Conservation (phyloP, 2,113 vertebrate genomes). For the Stercorarius parasiticus region DNA sequence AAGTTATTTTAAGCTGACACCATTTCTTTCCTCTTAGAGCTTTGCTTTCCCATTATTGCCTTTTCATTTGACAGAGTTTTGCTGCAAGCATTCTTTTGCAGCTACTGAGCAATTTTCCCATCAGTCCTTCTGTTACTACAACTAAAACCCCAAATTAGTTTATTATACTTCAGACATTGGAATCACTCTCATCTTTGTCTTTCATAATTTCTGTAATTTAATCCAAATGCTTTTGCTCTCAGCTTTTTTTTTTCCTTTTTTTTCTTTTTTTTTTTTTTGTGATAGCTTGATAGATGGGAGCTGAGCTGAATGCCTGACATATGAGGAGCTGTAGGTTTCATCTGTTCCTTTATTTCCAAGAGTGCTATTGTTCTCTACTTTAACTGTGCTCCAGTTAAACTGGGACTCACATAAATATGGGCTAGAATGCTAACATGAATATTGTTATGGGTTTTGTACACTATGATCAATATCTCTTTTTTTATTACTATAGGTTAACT, state of each 20-base stretch:
- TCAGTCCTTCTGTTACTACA: background rate
- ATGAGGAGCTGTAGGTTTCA: background rate
- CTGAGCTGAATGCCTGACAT: background rate
- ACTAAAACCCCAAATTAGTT: background rate
- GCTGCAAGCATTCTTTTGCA: background rate
- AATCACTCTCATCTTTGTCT: background rate
- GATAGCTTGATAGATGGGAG: background rate
- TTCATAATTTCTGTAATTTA: background rate
- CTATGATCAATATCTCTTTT: background rate
- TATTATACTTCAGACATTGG: background rate
- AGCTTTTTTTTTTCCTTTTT: background rate
- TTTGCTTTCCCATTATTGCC: background rate
- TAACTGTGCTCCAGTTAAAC: background rate
- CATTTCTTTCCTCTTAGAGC: background rate
- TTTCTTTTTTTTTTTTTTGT: background rate
- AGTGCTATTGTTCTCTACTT: background rate
- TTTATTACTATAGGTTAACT: background rate
- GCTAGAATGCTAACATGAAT: background rate
- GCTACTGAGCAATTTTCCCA: background rate
- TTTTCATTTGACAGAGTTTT: background rate
- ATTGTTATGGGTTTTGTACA: background rate
- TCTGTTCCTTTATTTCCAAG: background rate
- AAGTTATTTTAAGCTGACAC: background rate
- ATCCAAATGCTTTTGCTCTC: background rate
- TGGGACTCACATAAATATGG: background rate